Conservation (phyloP, 2,797 vertebrate genomes). For the Pampus argenteus region DNA sequence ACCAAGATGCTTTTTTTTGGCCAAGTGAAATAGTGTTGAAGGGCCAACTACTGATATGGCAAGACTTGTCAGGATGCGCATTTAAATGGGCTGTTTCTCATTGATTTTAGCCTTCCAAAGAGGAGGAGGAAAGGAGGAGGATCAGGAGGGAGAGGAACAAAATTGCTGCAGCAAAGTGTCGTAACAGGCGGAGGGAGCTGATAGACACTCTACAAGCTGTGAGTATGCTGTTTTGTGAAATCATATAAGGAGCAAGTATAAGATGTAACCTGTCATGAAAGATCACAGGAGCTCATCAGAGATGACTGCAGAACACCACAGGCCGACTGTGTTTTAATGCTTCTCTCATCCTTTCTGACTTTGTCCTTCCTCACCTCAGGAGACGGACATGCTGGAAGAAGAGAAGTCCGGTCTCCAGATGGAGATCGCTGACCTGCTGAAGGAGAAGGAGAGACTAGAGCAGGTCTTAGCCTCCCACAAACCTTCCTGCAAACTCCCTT, state of each 20-base stretch:
- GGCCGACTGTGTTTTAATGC: constrained; percentile 4
- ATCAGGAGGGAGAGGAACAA: constrained; percentile 96
- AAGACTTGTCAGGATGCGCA: constrained; percentile 37
- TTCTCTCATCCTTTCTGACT: constrained; percentile 5
- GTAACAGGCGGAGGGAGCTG: constrained; percentile 92
- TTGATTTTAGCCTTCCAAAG: constrained; percentile 88
- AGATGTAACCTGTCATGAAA: constrained; percentile 27
- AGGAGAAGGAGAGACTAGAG: constrained; percentile 96
- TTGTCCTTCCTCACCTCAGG: constrained; percentile 77
- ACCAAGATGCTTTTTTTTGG: constrained; percentile 39
- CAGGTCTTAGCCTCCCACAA: constrained; percentile 91
- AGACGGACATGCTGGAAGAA: constrained; percentile 94
- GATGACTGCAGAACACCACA: constrained; percentile 10
- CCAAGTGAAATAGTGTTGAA: constrained; percentile 25
- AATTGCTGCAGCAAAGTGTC: constrained; percentile 96
- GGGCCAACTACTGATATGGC: constrained; percentile 55
- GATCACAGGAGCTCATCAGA: constrained; percentile 25
- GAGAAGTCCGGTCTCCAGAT: constrained; percentile 91
- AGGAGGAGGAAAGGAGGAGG: constrained; percentile 93
- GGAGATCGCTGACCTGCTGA: constrained; percentile 92
- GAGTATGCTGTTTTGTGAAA: constrained; percentile 69
- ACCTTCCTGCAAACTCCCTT: constrained; percentile 89
- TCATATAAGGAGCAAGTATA: constrained; percentile 3
- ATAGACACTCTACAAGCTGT: constrained; percentile 94
- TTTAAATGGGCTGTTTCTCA: constrained; percentile 46